Evolutionary conservation across 2,113 vertebrate species (phyloP), one percentile per base, ranked within the genome.

Genomic region (Rana temporaria): DNA sequence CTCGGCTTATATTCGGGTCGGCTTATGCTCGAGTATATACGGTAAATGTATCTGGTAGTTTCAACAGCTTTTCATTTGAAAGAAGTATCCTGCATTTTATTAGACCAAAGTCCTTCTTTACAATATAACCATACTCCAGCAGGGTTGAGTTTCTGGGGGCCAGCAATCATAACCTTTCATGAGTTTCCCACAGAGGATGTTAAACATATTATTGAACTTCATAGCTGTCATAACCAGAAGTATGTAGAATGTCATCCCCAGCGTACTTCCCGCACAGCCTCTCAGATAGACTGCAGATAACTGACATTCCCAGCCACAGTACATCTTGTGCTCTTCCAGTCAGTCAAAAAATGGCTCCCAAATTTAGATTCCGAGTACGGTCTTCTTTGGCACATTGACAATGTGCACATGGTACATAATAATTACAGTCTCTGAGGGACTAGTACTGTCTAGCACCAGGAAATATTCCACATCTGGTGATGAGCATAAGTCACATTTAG

Each of bases 401-500:
- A 56, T 17, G 30, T 38, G 72, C 72, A 75, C 72, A 75, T 62
- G 72, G 72, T 30, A 75, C 60, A 75, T 24, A 75, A 62, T 75
- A 60, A 75, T 75, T 42, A 38, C 72, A 42, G 72, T 75, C 72
- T 42, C 72, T 42, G 57, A 57, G 38, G 72, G 72, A 32, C 26
- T 55, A 55, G 48, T 48, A 30, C 69, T 62, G 72, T 75, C 77
- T 79, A 55, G 77, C 77, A 68, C 63, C 15, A 34, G 72, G 53
- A 79, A 67, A 57, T 79, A 79, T 79, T 79, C 24, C 77, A 79
- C 64, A 79, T 68, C 77, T 79, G 64, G 64, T 79, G 52, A 79
- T 68, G 32, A 53, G 52, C 76, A 67, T 34, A 32, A 74, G 72
- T 75, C 56, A 62, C 72, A 75, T 75, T 60, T 60, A 75, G 30